Base-by-base conservation (phyloP, 2,113 vertebrate species). In the Eulacestoma nigropectus region DNA sequence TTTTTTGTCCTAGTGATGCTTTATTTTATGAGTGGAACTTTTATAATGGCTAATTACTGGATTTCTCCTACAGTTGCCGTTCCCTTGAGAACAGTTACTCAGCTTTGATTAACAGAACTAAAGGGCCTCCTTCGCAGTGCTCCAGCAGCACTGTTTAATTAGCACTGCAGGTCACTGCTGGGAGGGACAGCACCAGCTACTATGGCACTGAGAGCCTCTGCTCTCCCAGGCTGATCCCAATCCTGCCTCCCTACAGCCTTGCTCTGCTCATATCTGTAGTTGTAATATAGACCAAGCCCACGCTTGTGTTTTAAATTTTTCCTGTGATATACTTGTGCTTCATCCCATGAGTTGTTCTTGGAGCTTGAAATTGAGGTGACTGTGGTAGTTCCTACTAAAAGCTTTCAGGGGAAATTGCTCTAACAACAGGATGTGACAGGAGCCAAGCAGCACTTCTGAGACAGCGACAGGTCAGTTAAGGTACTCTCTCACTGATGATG, bases 391-490 rank as follows among this genome's bases (percentile, higher is more conserved):
- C 59, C 44, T 73, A 21, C 23, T 15, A 7, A 32, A 35, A 69
- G 12, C 25, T 81, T 81, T 73, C 27, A 62, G 44, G 37, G 30
- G 11, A 92, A 84, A 63, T n/a, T 62, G 14, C 52, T 90, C 30
- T n/a, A 55, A 67, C 16, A 67, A 52, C 8, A 57, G 25, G 33
- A 41, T 44, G n/a, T 1, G 0, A 21, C 19, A 60, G 35, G 37
- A 72, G 44, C 42, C 37, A 52, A 62, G 68, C 26, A 78, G 23
- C 22, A 25, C 26, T 83, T 78, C 62, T 16, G n/a, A 50, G 30
- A 52, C 18, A 57, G 47, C 0, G 0, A 12, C 2, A 0, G 13
- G 59, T 59, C 4, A 1, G 33, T 16, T 55, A 41, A 56, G 27
- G 50, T 60, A 21, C 6, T 41, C 23, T 65, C 35, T 79, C 20